phyloP scores from a whole-genome alignment of 2,113 vertebrate species.

The Polyodon spathula region DNA sequence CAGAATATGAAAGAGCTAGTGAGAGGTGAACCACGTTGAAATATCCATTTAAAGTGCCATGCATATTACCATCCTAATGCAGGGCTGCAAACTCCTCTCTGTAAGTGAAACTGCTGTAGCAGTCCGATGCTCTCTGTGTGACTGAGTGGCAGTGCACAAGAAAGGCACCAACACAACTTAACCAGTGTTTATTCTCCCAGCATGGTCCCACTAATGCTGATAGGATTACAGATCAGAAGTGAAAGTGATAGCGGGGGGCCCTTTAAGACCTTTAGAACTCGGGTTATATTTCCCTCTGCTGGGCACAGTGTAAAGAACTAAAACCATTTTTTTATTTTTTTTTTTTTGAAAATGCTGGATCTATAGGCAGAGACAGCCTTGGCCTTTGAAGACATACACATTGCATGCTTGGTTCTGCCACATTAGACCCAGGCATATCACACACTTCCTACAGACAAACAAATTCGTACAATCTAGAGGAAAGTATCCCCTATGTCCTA shows the following conservation, averaged over 20 bases:
- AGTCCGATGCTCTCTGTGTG: neutral
- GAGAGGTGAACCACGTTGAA: neutral
- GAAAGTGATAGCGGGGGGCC: neutral
- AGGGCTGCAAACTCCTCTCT: neutral
- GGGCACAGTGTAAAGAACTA: neutral
- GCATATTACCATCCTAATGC: neutral
- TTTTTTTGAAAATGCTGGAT: neutral
- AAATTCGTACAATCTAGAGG: too few relatives aligned
- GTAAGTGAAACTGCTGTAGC: neutral
- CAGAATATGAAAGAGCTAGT: too few relatives aligned
- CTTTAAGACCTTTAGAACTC: neutral
- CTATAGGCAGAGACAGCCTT: too few relatives aligned
- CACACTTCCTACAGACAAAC: too few relatives aligned
- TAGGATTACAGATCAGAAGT: neutral
- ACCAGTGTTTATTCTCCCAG: constrained; percentile 17
- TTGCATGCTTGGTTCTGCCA: too few relatives aligned
- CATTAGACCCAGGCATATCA: too few relatives aligned
- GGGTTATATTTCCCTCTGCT: neutral
- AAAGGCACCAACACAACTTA: neutral
- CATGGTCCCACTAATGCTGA: neutral
- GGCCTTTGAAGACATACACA: too few relatives aligned
- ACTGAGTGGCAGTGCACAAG: neutral
- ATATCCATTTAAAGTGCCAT: constrained; percentile 24
- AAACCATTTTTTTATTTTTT: neutral
- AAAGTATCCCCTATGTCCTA: too few relatives aligned